phyloP scores from a whole-genome alignment of 2,888 invertebrate species.

The Nasonia oneida region DNA sequence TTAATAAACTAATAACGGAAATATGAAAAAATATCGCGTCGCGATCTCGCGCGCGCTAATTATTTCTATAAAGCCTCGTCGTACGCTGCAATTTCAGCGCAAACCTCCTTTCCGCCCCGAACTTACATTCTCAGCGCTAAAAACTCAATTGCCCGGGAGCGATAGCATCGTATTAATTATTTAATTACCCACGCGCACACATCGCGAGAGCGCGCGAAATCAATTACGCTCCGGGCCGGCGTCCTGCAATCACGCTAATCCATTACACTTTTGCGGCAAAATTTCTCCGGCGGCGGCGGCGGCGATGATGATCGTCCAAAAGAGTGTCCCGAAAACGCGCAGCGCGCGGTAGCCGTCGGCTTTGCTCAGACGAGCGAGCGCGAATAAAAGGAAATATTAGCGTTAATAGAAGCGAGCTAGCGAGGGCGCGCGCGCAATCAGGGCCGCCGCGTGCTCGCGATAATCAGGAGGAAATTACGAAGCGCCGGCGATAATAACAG shows the following conservation, averaged over 20 bases:
- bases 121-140: not conserved
- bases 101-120: not conserved
- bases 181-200: constrained; percentile 1
- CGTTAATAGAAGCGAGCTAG: constrained; percentile 50
- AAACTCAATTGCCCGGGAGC: not conserved
- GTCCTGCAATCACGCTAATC: not conserved
- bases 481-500: constrained; percentile 42
- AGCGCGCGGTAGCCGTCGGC: not conserved
- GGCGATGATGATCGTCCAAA: not conserved
- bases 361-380: constrained; percentile 10
- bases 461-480: constrained; percentile 51
- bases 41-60: too few species aligned
- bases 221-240: constrained; percentile 5
- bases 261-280: not conserved
- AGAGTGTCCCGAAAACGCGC: not conserved
- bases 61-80: too few species aligned
- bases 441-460: not conserved
- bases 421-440: constrained; percentile 26
- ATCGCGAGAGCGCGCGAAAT: not conserved
- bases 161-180: constrained; percentile 45
- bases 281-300: not conserved
- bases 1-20: too few species aligned
- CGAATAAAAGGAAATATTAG: constrained; percentile 56
- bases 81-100: not conserved
- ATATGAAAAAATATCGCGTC: too few species aligned